These are phyloP conservation scores for Ecdyonurus torrentis DNA, from an alignment of 2,888 invertebrate genomes.

Conservation along the genomic window DNA sequence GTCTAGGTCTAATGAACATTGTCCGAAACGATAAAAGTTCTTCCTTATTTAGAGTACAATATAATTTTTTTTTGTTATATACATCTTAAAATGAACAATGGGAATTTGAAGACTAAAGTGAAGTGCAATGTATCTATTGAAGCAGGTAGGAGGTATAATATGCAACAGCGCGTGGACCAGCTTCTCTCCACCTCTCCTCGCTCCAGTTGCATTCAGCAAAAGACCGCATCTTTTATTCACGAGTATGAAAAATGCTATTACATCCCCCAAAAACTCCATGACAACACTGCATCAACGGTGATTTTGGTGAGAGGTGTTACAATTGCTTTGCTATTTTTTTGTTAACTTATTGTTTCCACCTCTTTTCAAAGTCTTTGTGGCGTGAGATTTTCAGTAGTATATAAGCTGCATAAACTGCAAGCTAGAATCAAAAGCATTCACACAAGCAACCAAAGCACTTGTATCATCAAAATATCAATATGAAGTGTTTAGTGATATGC, in stretches of 20 bases:
- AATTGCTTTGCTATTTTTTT: neutral
- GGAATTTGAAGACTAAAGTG: neutral
- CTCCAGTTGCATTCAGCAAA: neutral
- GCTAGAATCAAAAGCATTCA: too few relatives aligned
- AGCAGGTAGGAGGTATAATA: too few relatives aligned
- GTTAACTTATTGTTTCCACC: neutral
- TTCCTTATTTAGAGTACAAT: neutral
- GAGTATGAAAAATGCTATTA: neutral
- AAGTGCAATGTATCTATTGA: neutral
- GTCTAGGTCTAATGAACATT: neutral
- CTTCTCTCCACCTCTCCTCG: neutral
- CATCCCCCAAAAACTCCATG: neutral
- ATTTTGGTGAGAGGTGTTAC: neutral
- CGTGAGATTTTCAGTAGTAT: neutral
- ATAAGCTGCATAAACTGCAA: neutral
- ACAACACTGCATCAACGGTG: neutral
- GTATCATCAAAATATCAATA: too few relatives aligned
- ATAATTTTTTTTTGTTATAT: neutral
- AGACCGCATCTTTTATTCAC: neutral
- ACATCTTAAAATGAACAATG: neutral
- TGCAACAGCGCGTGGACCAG: neutral
- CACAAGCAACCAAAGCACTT: too few relatives aligned
- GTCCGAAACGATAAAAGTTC: neutral
- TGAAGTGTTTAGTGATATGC: neutral
- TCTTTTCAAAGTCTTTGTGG: neutral